A percentile compares a stretch with the other conserved stretches of the same genome.
phyloP scores from a whole-genome alignment of 2,888 invertebrate species.

The Leptopterna dolabrata region DNA sequence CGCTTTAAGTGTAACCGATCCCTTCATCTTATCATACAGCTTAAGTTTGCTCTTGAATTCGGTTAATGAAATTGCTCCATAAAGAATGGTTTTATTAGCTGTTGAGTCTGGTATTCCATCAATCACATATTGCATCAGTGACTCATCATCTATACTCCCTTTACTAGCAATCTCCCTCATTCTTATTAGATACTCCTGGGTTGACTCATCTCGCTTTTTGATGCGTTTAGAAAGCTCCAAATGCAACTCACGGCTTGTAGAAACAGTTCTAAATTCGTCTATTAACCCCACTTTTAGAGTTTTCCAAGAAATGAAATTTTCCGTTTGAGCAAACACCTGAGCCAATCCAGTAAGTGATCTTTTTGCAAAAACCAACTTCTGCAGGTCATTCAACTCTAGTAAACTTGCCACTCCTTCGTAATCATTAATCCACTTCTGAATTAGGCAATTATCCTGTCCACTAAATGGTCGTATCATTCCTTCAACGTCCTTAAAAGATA shows the following conservation, averaged over 20 bases:
- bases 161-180: conserved; percentile 66
- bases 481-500: conserved; percentile 34
- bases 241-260: conserved; percentile 18
- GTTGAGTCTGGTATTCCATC: conserved; percentile 65
- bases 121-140: conserved; percentile 66
- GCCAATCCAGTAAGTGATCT: conserved; percentile 39
- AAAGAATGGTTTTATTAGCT: conserved; percentile 18
- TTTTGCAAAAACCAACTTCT: conserved; percentile 25
- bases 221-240: conserved; percentile 20
- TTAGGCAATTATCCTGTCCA: conserved; percentile 32
- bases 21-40: conserved; percentile 59
- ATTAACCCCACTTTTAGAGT: conserved; percentile 4
- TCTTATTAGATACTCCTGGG: conserved; percentile 65
- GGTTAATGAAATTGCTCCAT: conserved; percentile 31
- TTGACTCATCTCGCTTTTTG: conserved; percentile 20
- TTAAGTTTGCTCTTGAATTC: conserved; percentile 59
- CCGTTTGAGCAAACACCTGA: conserved; percentile 29
- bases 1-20: background rate
- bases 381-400: conserved; percentile 32
- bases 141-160: conserved; percentile 65
- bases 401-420: conserved; percentile 27
- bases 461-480: conserved; percentile 32
- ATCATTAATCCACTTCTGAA: conserved; percentile 28
- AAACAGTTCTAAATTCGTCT: conserved; percentile 14
- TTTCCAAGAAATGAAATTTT: conserved; percentile 19